Base-by-base conservation (phyloP, 1,140 invertebrate genomes). In the Leptinotarsa lineolata region DNA sequence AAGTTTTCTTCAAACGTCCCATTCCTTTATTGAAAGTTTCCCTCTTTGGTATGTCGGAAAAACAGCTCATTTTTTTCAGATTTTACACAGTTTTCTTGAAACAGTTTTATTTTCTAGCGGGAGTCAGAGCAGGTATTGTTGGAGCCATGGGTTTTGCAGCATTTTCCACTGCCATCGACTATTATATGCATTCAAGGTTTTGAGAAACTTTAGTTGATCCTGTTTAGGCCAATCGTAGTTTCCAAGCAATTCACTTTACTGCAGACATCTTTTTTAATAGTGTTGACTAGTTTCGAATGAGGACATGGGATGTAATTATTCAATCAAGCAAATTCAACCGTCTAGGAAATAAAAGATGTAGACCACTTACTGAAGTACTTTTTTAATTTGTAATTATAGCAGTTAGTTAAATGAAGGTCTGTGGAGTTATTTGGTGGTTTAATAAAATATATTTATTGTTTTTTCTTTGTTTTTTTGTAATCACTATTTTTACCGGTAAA, bases 71-170 rank as follows among this genome's bases (percentile, higher is more conserved):
- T 30, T 30, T 11, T 30, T 30, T 30, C 6, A 11, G 11, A 39
- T 39, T 11, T 39, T 11, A 8, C 11, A 39, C 11, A 39, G 30
- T 11, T 39, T 39, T 2, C 30, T 11, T 39, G 8, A 39, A 39
- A 39, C 30, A 76, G 72, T 76, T 78, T 82, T 80, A 76, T 81
- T 78, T 90, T 92, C 78, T 84, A 95, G 97, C 96, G 85, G 97
- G 97, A 76, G 85, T 98, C 21, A 97, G 96, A 86, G 95, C 96
- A 70, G 95, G 95, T 22, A 76, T 97, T 60, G 85, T 98, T 77
- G 97, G 97, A 64, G 96, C 96, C 54, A 92, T 93, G 64, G 97
- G 97, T 44, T 99, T 99, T 90, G 97, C 97, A 73, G 93, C 93
- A 67, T 99, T 99, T 85, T 98, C 96, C 54, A 96, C 95, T 48